Base-by-base conservation (phyloP, 2,888 invertebrate species). In the Leucophenga montana region DNA sequence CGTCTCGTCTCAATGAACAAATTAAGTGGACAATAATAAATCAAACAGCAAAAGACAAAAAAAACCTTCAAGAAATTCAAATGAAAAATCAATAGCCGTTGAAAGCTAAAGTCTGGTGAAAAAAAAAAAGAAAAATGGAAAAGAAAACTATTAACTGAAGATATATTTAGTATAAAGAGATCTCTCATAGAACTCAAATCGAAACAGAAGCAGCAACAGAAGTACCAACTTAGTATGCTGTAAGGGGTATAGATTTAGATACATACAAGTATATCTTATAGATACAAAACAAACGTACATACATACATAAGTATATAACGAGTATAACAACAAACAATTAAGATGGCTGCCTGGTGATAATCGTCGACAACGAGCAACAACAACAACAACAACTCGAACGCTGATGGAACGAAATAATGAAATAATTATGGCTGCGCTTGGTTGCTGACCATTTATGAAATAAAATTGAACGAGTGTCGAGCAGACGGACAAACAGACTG, bases 321-420 rank as follows among this genome's bases (percentile, higher is more conserved):
- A 84, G 84, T 81, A 83, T 82, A 83, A 82, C 81, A 84, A 79
- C 84, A 80, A 84, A 83, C 85, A 83, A 83, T 83, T 83, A 85
- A 85, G 83, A 83, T 85, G 84, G 84, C 83, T 80, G 81, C 84
- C 84, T 78, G 76, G 78, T 77, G 83, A 83, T 83, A 83, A 83
- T 76, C 77, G 39, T 39, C 39, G 39, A 70, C 75, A 79, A 76
- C 82, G 76, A 83, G 80, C 84, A 77, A 73, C 76, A 67, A 31
- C 70, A 68, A 53, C 69, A 62, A 59, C 75, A 73, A 33, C 64
- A 69, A 46, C 71, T 53, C 62, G 61, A 50, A 53, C 50, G 62
- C 72, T 78, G 83, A 77, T 79, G 79, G 82, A 83, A 79, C 78
- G 83, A 83, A 79, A 83, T 83, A 83, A 83, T 83, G 85, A 85